Conservation (phyloP, 1,140 invertebrate species). For the Eueides isabella region DNA sequence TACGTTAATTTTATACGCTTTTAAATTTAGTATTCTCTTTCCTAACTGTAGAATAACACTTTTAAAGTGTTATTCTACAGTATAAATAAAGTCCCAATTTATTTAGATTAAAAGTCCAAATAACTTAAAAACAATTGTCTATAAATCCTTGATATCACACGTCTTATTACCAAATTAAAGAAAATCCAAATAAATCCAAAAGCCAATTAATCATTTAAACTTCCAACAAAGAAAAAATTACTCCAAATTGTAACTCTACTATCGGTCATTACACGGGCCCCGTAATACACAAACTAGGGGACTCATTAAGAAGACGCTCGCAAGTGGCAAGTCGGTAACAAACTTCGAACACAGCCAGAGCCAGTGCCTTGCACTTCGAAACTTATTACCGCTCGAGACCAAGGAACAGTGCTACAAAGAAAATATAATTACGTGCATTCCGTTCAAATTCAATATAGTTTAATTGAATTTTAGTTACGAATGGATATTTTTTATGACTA, state of each 20-base stretch:
- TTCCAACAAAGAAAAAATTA: neutral
- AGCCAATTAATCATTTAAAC: neutral
- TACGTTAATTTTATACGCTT: too few relatives aligned
- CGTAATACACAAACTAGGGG: neutral
- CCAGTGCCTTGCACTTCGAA: slow-evolving; percentile 1
- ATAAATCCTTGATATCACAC: too few relatives aligned
- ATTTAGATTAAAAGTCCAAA: too few relatives aligned
- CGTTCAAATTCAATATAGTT: neutral
- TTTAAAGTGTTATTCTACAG: too few relatives aligned
- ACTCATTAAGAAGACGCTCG: neutral
- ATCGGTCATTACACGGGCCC: slow-evolving; percentile 3
- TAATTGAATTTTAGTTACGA: neutral
- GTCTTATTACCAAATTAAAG: too few relatives aligned
- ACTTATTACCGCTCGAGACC: neutral
- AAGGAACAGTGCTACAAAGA: neutral
- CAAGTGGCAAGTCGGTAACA: neutral
- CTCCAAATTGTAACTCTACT: neutral
- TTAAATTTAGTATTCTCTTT: too few relatives aligned
- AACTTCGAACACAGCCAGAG: slow-evolving; percentile 2
- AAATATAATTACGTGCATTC: neutral
- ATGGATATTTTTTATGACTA: neutral
- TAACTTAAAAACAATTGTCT: too few relatives aligned
- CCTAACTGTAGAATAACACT: too few relatives aligned
- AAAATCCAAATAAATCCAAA: too few relatives aligned
- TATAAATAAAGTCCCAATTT: too few relatives aligned